These are phyloP conservation scores for Tromatobia lineatoria DNA, from an alignment of 2,888 invertebrate species.

Conservation along the genomic window DNA sequence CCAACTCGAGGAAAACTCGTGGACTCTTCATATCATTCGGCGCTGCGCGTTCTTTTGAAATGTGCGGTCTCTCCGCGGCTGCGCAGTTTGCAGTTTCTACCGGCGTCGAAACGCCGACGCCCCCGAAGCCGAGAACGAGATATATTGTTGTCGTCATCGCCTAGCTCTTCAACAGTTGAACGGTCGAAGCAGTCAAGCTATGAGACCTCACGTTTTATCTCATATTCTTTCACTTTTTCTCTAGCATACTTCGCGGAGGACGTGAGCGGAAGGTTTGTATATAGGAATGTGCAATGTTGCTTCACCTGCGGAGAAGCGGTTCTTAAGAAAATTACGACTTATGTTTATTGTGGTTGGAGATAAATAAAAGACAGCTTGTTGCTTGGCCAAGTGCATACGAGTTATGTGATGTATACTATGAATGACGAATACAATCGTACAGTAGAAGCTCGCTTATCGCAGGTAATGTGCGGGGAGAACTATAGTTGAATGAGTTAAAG, in stretches of 20 bases:
- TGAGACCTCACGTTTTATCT: neutral
- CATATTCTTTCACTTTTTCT: neutral
- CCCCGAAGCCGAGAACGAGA: neutral
- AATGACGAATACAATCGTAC: too few species aligned
- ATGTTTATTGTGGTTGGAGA: neutral
- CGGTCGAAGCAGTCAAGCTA: neutral
- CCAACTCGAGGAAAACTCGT: neutral
- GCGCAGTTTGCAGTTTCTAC: neutral
- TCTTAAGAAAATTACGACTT: neutral
- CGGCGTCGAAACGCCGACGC: neutral
- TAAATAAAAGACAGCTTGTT: too few species aligned
- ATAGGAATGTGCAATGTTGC: constrained; percentile 1
- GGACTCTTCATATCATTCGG: neutral
- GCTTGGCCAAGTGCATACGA: too few species aligned
- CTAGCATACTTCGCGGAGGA: neutral
- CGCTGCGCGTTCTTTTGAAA: constrained; percentile 8
- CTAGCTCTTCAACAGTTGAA: neutral
- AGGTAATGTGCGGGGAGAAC: too few species aligned
- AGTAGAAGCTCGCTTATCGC: too few species aligned
- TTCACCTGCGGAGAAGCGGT: neutral
- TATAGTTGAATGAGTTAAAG: too few species aligned
- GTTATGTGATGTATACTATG: too few species aligned
- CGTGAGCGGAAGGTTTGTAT: neutral
- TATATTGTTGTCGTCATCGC: neutral
- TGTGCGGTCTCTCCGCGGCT: neutral